These are phyloP conservation scores for Cybosia mesomella DNA, from an alignment of 2,888 invertebrate genomes.

Conservation along the genomic window DNA sequence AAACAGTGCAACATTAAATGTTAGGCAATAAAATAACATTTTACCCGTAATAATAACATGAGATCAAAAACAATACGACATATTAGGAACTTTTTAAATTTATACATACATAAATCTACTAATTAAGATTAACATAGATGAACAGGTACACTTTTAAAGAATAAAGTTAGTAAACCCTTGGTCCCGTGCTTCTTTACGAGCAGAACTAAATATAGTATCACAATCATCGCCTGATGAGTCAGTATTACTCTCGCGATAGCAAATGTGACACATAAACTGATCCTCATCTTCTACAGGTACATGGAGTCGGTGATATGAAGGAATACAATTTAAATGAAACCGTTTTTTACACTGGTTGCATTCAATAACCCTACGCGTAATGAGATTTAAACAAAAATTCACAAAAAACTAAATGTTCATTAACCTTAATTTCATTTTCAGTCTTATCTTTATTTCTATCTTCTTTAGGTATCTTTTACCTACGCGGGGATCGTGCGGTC, in stretches of 20 bases:
- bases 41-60: too few relatives aligned
- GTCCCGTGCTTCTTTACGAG: background rate
- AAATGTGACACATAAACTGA: constrained; percentile 19
- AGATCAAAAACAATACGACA: too few relatives aligned
- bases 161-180: constrained; percentile 11
- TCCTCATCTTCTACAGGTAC: constrained; percentile 24
- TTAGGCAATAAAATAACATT: too few relatives aligned
- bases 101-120: too few relatives aligned
- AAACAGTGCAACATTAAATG: too few relatives aligned
- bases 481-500: too few relatives aligned
- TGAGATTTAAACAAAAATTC: constrained; percentile 14
- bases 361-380: constrained; percentile 17
- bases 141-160: background rate
- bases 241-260: constrained; percentile 23
- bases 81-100: too few relatives aligned
- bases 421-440: too few relatives aligned
- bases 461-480: too few relatives aligned
- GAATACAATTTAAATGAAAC: constrained; percentile 21
- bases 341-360: constrained; percentile 14
- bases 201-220: constrained; percentile 8
- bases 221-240: constrained; percentile 15
- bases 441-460: too few relatives aligned
- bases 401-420: background rate
- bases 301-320: constrained; percentile 17
- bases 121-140: too few relatives aligned